phyloP scores from a whole-genome alignment of 2,888 invertebrate species.

The Lordiphosa fenestrarum region DNA sequence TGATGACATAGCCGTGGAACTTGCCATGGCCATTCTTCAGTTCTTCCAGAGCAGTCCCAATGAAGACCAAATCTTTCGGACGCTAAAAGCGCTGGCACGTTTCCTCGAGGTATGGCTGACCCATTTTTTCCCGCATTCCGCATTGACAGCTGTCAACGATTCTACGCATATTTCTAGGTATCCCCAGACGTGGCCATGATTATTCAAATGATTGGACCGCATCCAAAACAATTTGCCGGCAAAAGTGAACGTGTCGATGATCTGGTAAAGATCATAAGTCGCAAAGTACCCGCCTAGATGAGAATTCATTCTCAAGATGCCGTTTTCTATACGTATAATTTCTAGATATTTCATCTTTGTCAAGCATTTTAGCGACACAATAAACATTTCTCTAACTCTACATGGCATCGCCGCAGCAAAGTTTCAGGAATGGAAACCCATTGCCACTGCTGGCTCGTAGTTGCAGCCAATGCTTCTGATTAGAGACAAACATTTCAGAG shows the following conservation, averaged over 20 bases:
- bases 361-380: conserved; percentile 70
- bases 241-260: conserved; percentile 90
- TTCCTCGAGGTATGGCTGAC: conserved; percentile 77
- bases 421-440: conserved; percentile 60
- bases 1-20: conserved; percentile 95
- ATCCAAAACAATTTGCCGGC: conserved; percentile 90
- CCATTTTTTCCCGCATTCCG: conserved; percentile 31
- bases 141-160: conserved; percentile 59
- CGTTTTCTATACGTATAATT: conserved; percentile 45
- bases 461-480: conserved; percentile 93
- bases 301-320: conserved; percentile 14
- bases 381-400: conserved; percentile 60
- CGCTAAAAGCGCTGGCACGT: conserved; percentile 88
- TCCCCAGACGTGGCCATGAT: conserved; percentile 93
- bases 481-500: conserved; percentile 95
- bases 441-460: conserved; percentile 82
- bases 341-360: conserved; percentile 63
- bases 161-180: conserved; percentile 83
- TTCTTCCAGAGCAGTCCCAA: conserved; percentile 89
- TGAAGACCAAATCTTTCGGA: conserved; percentile 90
- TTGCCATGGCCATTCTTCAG: conserved; percentile 94
- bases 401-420: conserved; percentile 67
- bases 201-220: conserved; percentile 94
- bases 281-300: conserved; percentile 82
- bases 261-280: conserved; percentile 88